Percentiles rank a stretch among this genome's conserved stretches.
These are phyloP conservation scores for Istiophorus platypterus DNA, from an alignment of 2,113 vertebrate genomes.

Conservation along the genomic window DNA sequence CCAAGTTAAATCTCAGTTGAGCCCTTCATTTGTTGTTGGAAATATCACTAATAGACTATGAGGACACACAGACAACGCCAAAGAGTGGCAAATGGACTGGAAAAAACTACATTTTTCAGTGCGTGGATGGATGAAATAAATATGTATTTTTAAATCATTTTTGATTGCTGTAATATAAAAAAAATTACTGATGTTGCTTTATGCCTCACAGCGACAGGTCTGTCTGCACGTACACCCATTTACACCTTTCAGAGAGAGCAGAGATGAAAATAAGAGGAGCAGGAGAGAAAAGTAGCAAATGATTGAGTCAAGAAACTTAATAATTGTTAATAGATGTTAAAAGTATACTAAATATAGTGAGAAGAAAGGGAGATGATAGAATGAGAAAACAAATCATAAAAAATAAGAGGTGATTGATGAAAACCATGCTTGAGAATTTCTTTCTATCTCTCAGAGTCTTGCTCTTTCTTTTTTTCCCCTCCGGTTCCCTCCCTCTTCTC, in stretches of 20 bases:
- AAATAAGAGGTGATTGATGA: conserved; percentile 31
- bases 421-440: conserved; percentile 34
- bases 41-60: conserved; percentile 31
- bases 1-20: conserved; percentile 32
- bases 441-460: conserved; percentile 50
- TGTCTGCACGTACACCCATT: not conserved
- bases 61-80: not conserved
- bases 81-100: conserved; percentile 19
- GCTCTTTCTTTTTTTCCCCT: not conserved
- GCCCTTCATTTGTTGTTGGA: conserved; percentile 41
- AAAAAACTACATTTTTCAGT: not conserved
- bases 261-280: not conserved
- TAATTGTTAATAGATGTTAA: not conserved
- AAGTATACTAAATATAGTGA: not conserved
- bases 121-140: conserved; percentile 28
- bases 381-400: not conserved
- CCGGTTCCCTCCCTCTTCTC: conserved; percentile 41
- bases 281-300: not conserved
- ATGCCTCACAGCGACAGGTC: not conserved
- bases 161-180: conserved; percentile 6
- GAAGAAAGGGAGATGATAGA: not conserved
- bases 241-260: not conserved
- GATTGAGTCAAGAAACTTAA: not conserved
- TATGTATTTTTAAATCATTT: conserved; percentile 18
- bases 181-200: not conserved